Base-by-base conservation (phyloP, 2,888 invertebrate genomes). In the Poecilus cupreus region DNA sequence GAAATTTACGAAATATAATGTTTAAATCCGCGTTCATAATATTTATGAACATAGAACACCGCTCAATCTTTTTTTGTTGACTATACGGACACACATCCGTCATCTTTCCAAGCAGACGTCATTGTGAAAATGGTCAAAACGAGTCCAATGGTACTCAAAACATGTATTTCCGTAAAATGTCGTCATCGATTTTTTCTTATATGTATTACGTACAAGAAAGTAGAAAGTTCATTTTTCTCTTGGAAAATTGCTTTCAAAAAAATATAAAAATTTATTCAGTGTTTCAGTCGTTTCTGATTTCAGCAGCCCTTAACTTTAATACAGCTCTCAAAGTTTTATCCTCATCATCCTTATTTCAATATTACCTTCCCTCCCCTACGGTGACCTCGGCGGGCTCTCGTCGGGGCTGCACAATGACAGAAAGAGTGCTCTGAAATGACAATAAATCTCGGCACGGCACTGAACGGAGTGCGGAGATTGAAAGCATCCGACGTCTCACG, bases 261-360 rank as follows among this genome's bases (percentile, higher is more conserved):
- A 43, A 22, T 54, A 54, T 54, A 54, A 49, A 18, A 49, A 49
- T 8, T n/a, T 43, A 43, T 43, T 43, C 22, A 4, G 54, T 22
- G 22, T 22, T 54, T 11, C 22, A 54, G 43, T 54, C 54, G 11
- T 54, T 54, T 54, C 18, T 54, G 20, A 54, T 54, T 54, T 54
- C 20, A 54, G 24, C 60, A 26, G 26, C 60, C 60, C 60, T 26
- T 60, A 60, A 22, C 60, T 60, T 60, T 60, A 60, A 60, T 60
- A 60, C n/a, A n/a, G 26, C 60, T 26, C n/a, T 60, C 24, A 26
- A 60, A 60, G 60, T 60, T 60, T 60, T 24, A 60, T 60, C 60
- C 60, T 60, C 60, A 60, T 54, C 54, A 54, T 54, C 18, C 54
- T 54, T 54, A 54, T 60, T 60, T 26, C 60, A 60, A 60, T 60